Conservation (phyloP, 2,113 vertebrate genomes). For the Upupa epops region DNA sequence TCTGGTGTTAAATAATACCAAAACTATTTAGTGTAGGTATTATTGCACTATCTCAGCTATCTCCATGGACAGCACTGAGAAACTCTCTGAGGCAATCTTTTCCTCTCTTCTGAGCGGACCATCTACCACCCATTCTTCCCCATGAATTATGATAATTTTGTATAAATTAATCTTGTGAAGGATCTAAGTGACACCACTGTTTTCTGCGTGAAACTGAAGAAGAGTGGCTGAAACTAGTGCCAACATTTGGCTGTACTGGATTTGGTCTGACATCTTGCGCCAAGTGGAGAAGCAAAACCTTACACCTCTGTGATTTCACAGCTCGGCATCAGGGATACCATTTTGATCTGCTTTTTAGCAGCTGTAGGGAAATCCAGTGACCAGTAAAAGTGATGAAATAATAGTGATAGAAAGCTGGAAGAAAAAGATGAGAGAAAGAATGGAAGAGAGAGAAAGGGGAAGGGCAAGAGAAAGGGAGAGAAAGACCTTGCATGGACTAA, state of each 20-base stretch:
- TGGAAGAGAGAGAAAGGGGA: neutral
- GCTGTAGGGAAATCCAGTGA: neutral
- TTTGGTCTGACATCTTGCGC: neutral
- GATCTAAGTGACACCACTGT: neutral
- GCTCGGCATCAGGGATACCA: neutral
- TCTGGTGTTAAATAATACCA: neutral
- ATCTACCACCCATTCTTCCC: neutral
- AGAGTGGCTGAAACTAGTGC: neutral
- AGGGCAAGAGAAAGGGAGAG: neutral
- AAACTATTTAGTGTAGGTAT: neutral
- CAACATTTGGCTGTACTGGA: neutral
- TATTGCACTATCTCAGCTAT: neutral
- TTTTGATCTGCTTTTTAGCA: neutral
- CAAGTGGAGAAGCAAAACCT: neutral
- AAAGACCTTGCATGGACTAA: neutral
- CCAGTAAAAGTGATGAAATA: neutral
- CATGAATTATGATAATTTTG: neutral
- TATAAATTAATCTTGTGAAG: neutral
- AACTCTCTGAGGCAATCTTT: neutral
- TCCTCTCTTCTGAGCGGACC: rapidly evolving
- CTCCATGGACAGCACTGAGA: no score
- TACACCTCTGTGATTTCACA: neutral
- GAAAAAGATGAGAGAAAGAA: neutral
- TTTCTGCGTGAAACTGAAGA: neutral
- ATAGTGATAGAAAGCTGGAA: neutral